Conservation (phyloP, 1,140 invertebrate species). For the Hirudo medicinalis region DNA sequence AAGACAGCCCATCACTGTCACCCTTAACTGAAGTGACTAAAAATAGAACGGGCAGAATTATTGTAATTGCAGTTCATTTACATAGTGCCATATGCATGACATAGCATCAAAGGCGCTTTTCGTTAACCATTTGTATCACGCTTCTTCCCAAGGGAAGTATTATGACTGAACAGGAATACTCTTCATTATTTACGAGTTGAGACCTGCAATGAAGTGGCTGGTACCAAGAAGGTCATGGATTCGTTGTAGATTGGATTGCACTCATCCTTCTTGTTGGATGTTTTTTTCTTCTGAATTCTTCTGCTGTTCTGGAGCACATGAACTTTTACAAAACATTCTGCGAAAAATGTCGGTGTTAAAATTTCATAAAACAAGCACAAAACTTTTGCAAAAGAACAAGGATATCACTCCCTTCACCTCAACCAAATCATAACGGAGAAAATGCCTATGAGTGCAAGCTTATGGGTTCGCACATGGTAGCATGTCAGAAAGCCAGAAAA, state of each 20-base stretch:
- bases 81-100: too few species aligned
- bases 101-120: too few species aligned
- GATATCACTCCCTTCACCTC: too few species aligned
- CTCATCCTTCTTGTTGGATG: conserved; percentile 40
- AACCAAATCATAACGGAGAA: too few species aligned
- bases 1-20: conserved; percentile 51
- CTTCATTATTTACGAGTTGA: neutral
- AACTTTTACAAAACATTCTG: conserved; percentile 45
- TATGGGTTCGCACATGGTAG: too few species aligned
- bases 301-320: conserved; percentile 44
- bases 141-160: neutral
- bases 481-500: too few species aligned
- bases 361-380: too few species aligned
- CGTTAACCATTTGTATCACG: too few species aligned
- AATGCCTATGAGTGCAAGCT: too few species aligned
- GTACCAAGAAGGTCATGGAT: conserved; percentile 62
- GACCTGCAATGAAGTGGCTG: conserved; percentile 52
- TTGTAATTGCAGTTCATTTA: neutral
- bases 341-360: conserved; percentile 25
- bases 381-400: too few species aligned
- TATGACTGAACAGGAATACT: neutral
- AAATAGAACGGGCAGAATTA: conserved; percentile 27
- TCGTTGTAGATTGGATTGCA: conserved; percentile 63
- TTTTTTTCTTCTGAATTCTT: conserved; percentile 36
- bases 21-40: conserved; percentile 55